phyloP scores from a whole-genome alignment of 2,888 invertebrate genomes.

The Empis livida region DNA sequence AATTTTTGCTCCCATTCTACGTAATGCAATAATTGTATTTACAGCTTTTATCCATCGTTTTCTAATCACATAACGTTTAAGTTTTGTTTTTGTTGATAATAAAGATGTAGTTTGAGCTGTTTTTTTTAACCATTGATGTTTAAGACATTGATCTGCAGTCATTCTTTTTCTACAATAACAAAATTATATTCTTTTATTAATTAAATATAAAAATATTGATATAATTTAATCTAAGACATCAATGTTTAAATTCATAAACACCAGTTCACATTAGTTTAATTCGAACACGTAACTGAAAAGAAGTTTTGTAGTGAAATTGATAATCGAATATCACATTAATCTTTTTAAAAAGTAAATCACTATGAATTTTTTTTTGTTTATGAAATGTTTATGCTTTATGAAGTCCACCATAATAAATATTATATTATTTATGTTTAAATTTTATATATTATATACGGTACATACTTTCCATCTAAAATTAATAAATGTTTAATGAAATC shows the following conservation, averaged over 20 bases:
- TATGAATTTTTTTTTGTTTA: no score
- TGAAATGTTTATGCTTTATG: no score
- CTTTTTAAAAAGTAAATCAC: no score
- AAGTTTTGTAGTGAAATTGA: no score
- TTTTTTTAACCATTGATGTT: constrained; percentile 66
- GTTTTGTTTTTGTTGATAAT: constrained; percentile 60
- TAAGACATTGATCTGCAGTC: constrained; percentile 53
- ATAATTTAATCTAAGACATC: no score
- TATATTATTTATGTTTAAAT: no score
- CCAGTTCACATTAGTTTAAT: no score
- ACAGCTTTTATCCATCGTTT: constrained; percentile 84
- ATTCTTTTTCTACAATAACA: constrained; percentile 52
- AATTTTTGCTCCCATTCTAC: constrained; percentile 73
- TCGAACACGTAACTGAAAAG: no score
- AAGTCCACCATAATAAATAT: no score
- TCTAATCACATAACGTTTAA: constrained; percentile 80
- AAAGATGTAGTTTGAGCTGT: constrained; percentile 50
- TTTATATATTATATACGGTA: constrained; percentile 18
- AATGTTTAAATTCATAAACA: no score
- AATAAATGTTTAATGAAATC: constrained; percentile 81
- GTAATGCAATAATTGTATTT: constrained; percentile 73
- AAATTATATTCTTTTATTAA: neutral
- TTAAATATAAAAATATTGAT: no score
- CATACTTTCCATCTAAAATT: constrained; percentile 77
- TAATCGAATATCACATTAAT: no score